Evolutionary conservation across 2,888 invertebrate species (phyloP), one percentile per base, ranked within the genome.

Genomic region (Ypsolopha sequella): DNA sequence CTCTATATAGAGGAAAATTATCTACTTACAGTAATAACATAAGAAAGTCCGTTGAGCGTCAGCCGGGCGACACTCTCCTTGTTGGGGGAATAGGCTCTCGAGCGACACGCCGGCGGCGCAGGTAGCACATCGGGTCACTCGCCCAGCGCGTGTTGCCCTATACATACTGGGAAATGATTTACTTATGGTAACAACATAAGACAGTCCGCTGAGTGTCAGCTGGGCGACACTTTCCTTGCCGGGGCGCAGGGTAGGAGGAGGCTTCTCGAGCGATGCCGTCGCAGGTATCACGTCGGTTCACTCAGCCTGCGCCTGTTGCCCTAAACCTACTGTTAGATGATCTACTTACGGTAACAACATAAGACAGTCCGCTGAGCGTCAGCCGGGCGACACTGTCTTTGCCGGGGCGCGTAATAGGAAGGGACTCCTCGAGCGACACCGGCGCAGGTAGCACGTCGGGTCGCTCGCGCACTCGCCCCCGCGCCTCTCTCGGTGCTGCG

Each of bases 351-450:
- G 91, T 91, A 63, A 93, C 91, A 71, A 94, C 91, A 77, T 92
- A 93, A 64, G 93, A 91, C 52, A 95, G 84, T 55, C 94, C 94
- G 62, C 92, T 91, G 75, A 93, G 90, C 33, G 95, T 93, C 90
- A 95, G 93, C 65, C 92, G 88, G 41, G 93, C 92, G 36, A 95
- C 95, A 55, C 95, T 94, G 65, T 95, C 94, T 87, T 93, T 93
- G 69, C 92, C 89, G 41, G 69, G 80, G 56, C 66, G 86, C 68
- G 67, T 81, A 63, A 65, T 73, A 62, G 64, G 82, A 63, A 68
- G 59, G 64, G 74, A 70, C 56, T 69, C 75, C 56, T 75, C 76
- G 57, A 11, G 34, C 1, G 73, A 72, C 75, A 79, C 65, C 71
- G 78, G 81, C 75, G 79, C 76, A 24, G 85, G 79, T 58, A 84